These are phyloP conservation scores for Lottia gigantea DNA, from an alignment of 2,888 invertebrate species.

Conservation along the genomic window DNA sequence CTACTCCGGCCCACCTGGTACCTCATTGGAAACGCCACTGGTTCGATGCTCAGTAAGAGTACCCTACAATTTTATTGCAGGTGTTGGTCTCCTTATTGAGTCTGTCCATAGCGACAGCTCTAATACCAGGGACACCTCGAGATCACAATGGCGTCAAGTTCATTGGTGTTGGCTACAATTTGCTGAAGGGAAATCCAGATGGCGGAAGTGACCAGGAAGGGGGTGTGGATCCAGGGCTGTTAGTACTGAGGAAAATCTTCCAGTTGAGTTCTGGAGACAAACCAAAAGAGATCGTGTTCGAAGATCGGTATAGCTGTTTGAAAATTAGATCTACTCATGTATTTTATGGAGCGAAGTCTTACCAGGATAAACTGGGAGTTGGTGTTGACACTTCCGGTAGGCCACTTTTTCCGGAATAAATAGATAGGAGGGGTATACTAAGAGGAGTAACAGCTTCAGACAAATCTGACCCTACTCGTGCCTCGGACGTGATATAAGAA, in stretches of 20 bases:
- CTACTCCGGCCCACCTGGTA: too few relatives aligned
- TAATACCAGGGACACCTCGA: too few relatives aligned
- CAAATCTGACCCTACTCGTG: too few relatives aligned
- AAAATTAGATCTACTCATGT: slow-evolving; percentile 30
- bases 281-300: slow-evolving; percentile 21
- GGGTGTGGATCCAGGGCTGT: slow-evolving; percentile 42
- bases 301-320: slow-evolving; percentile 39
- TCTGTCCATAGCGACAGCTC: neutral
- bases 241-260: slow-evolving; percentile 36
- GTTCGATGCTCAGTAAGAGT: too few relatives aligned
- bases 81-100: neutral
- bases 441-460: too few relatives aligned
- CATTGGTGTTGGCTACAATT: slow-evolving; percentile 42
- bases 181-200: slow-evolving; percentile 47
- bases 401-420: neutral
- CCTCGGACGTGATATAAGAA: too few relatives aligned
- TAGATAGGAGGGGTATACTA: too few relatives aligned
- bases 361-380: slow-evolving; percentile 40
- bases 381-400: slow-evolving; percentile 35
- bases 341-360: slow-evolving; percentile 42
- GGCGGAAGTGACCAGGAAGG: slow-evolving; percentile 38
- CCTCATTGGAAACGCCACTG: too few relatives aligned
- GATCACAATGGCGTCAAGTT: slow-evolving; percentile 14
- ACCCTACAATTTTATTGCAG: too few relatives aligned
- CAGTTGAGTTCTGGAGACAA: slow-evolving; percentile 28